Conservation (phyloP, 2,113 vertebrate genomes). For the Semicossyphus pulcher region DNA sequence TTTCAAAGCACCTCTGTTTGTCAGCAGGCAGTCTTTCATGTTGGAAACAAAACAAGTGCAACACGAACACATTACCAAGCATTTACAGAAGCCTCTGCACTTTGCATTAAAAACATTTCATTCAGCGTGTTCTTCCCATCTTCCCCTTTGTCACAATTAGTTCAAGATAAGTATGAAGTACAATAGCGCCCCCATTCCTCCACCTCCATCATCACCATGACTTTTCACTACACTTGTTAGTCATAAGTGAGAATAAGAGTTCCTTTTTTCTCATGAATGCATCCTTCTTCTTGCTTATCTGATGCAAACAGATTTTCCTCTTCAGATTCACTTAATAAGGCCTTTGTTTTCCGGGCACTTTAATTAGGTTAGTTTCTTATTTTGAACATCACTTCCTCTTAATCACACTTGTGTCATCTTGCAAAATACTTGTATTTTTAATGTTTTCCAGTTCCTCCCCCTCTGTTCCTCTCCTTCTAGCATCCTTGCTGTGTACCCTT, state of each 20-base stretch:
- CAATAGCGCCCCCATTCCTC: constrained; percentile 61
- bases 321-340: neutral
- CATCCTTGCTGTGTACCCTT: constrained; percentile 15
- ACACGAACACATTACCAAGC: constrained; percentile 2
- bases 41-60: neutral
- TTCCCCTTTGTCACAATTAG: neutral
- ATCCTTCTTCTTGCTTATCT: neutral
- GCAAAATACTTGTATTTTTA: neutral
- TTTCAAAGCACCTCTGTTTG: neutral
- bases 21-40: neutral
- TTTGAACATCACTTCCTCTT: too few relatives aligned
- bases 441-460: constrained; percentile 2
- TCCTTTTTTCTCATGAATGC: constrained; percentile 3
- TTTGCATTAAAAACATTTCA: constrained; percentile 17
- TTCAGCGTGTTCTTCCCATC: neutral
- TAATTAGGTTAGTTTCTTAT: neutral
- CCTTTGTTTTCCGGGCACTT: neutral
- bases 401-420: too few relatives aligned
- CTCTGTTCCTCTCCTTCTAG: constrained; percentile 3
- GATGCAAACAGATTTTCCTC: neutral
- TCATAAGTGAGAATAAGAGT: constrained; percentile 21
- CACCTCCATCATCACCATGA: constrained; percentile 17
- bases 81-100: constrained; percentile 17
- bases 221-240: constrained; percentile 26
- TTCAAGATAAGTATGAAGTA: constrained; percentile 26